These are phyloP conservation scores for Drosophila obscura DNA, from an alignment of 1,140 invertebrate species.

Conservation along the genomic window DNA sequence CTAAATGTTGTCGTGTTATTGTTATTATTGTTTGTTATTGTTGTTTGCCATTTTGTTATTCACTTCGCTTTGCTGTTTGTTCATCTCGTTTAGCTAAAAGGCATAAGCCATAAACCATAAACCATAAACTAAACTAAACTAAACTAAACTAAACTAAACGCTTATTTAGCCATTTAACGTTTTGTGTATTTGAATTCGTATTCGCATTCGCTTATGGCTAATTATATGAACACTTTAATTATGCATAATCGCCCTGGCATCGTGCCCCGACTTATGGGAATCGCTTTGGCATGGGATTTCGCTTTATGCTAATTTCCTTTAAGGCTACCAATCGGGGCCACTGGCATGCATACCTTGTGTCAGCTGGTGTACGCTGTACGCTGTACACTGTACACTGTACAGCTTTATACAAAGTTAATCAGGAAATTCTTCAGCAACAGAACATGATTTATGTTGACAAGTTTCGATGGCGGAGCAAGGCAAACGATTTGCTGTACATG, in stretches of 20 bases:
- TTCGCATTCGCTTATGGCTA: conserved; percentile 36
- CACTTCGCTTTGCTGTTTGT: conserved; percentile 28
- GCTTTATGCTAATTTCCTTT: conserved; percentile 31
- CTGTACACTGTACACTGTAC: too few species aligned
- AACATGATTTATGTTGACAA: conserved; percentile 59
- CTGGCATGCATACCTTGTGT: background rate
- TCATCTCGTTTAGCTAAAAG: conserved; percentile 54
- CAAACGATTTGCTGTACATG: conserved; percentile 8
- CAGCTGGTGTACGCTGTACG: background rate
- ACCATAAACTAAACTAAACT: conserved; percentile 66
- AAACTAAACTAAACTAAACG: conserved; percentile 69
- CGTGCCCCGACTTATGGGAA: conserved; percentile 35
- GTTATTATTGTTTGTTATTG: conserved; percentile 30
- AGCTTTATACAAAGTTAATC: conserved; percentile 20
- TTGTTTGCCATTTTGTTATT: conserved; percentile 59
- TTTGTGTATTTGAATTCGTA: conserved; percentile 15
- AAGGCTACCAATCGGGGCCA: conserved; percentile 8
- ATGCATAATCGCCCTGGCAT: conserved; percentile 34
- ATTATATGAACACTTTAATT: conserved; percentile 60
- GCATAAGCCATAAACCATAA: conserved; percentile 33
- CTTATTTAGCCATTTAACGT: conserved; percentile 34
- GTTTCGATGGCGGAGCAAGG: conserved; percentile 39
- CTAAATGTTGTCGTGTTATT: conserved; percentile 46
- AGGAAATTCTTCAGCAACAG: conserved; percentile 49
- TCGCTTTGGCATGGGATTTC: conserved; percentile 8